Evolutionary conservation across 2,797 vertebrate genomes (phyloP).

Genomic region (Sebastes nivosus): DNA sequence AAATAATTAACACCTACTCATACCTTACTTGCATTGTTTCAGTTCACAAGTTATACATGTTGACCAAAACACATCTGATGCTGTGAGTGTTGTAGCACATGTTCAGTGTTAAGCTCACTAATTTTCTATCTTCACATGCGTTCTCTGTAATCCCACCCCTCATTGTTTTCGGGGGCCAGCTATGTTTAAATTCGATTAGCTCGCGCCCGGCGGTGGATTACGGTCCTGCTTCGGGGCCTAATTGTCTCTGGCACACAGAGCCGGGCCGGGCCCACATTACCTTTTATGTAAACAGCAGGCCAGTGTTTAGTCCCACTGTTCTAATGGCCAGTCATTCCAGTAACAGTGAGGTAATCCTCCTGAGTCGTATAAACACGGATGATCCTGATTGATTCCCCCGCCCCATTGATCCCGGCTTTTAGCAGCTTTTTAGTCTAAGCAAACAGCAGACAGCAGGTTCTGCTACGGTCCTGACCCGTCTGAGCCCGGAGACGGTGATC

Average conservation of each 20-base stretch:
- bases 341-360: conserved; percentile 79
- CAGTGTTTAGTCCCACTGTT: conserved; percentile 76
- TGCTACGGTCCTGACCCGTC: conserved; percentile 28
- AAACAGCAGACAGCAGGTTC: conserved; percentile 61
- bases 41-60: not conserved
- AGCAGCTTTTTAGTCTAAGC: conserved; percentile 71
- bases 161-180: conserved; percentile 53
- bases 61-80: not conserved
- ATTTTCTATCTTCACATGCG: conserved; percentile 40
- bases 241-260: conserved; percentile 65
- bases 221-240: conserved; percentile 35
- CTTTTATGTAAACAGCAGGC: conserved; percentile 75
- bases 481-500: conserved; percentile 42
- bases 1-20: not conserved
- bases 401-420: conserved; percentile 77
- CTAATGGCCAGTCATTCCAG: conserved; percentile 74
- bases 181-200: conserved; percentile 65
- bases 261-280: conserved; percentile 59
- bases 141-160: conserved; percentile 37
- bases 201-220: conserved; percentile 53
- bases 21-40: not conserved
- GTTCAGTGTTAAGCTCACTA: conserved; percentile 20
- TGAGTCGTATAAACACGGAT: conserved; percentile 76
- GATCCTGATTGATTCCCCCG: conserved; percentile 74
- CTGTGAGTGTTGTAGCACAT: not conserved